Evolutionary conservation across 2,888 invertebrate species (phyloP).

Genomic region (Drosophila robusta): DNA sequence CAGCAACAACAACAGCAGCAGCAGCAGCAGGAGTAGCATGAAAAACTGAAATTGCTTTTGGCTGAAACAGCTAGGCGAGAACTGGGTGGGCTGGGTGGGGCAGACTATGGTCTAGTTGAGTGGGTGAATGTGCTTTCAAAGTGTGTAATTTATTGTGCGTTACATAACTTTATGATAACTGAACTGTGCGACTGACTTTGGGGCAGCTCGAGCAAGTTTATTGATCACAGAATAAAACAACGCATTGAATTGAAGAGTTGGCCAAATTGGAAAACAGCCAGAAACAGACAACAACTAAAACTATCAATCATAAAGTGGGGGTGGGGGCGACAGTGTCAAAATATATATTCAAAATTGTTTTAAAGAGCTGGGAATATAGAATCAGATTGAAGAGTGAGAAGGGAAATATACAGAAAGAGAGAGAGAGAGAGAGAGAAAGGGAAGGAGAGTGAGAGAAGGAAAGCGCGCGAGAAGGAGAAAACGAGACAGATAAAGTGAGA

Average conservation of each 20-base stretch:
- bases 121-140: constrained; percentile 69
- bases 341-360: not conserved
- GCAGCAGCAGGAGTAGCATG: constrained; percentile 50
- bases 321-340: not conserved
- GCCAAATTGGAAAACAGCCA: not conserved
- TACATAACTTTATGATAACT: constrained; percentile 75
- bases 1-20: constrained; percentile 48
- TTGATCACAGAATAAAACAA: constrained; percentile 35
- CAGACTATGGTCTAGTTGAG: constrained; percentile 30
- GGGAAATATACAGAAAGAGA: too few relatives aligned
- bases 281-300: constrained; percentile 11
- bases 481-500: too few relatives aligned
- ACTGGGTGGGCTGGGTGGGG: not conserved
- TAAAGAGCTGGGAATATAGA: not conserved
- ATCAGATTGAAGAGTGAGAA: too few relatives aligned
- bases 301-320: constrained; percentile 43
- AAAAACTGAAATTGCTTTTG: constrained; percentile 79
- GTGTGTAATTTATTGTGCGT: constrained; percentile 78
- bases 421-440: too few relatives aligned
- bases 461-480: too few relatives aligned
- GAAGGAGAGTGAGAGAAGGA: too few relatives aligned
- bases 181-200: constrained; percentile 5
- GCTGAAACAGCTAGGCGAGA: constrained; percentile 7
- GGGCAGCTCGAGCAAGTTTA: constrained; percentile 52
- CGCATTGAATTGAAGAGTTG: constrained; percentile 23